Base-by-base conservation (phyloP, 2,797 vertebrate species). In the Pseudomugil gertrudae region DNA sequence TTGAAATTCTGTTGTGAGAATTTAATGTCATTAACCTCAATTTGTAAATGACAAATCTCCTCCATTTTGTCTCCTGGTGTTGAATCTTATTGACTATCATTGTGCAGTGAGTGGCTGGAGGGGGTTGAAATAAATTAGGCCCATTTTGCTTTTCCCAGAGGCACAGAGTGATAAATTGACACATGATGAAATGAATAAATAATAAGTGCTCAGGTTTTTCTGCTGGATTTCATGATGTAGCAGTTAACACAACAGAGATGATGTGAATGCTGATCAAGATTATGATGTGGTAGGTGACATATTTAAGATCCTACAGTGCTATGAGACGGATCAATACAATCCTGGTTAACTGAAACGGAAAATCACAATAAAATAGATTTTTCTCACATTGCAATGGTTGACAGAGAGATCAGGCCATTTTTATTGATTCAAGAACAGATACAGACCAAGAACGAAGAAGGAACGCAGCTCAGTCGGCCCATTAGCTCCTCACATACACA, bases 101-200 rank as follows among this genome's bases (percentile, higher is more conserved):
- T 84, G 86, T 83, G 79, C 60, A 24, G 81, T 13, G 47, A 77
- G 67, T 72, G 59, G 74, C 87, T 80, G 82, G 50, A 83, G 76
- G 85, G 78, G 83, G 83, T 69, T 83, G 76, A 94, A 92, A 93
- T 92, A 91, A 89, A 93, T 91, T 74, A 91, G 71, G 88, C 90
- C 87, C 84, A 89, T 93, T 93, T 89, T 74, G 83, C 63, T 87
- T 91, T 79, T 87, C 88, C 92, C 85, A 73, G 70, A 87, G 87
- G 92, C 83, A 27, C 52, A 27, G 69, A 57, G 78, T 90, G 90
- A 94, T 91, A 79, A 92, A 93, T 85, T 81, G 90, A 90, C 84
- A 84, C 69, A 63, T 61, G 79, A 69, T 53, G 43, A 79, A 78
- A 90, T 85, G 78, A 90, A 87, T 79, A 86, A 83, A 88, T 86